Base-by-base conservation (phyloP, 2,888 invertebrate species). In the Apantesis nais region DNA sequence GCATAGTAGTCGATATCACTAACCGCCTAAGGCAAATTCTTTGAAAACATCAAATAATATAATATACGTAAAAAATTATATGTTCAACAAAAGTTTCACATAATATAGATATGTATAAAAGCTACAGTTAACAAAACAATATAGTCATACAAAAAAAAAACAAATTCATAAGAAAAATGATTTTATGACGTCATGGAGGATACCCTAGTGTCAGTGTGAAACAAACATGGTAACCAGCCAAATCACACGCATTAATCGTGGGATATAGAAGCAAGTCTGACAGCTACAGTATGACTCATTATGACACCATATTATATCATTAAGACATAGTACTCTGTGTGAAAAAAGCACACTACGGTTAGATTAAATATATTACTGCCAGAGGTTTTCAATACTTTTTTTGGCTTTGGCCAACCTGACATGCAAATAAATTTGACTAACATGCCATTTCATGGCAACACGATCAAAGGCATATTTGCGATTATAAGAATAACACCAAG, bases 241-340 rank as follows among this genome's bases (percentile, higher is more conserved):
- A 77, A 77, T 75, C 69, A 74, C 55, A 72, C 39, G n/a, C 74
- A 79, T 79, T 72, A 72, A 74, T 77, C 65, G 66, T 72, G 39
- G 71, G 62, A 69, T 69, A 67, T 66, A 73, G 44, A 55, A 64
- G 55, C 48, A 63, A 63, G 60, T 58, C 61, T 66, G 66, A 41
- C 44, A 63, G 14, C 11, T 66, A 66, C 5, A 52, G 55, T 29
- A n/a, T 39, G 29, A 37, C 14, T 58, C 55, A 39, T 60, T 55
- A 34, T 52, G 34, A 25, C 16, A 31, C 37, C 52, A 66, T 37
- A 16, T 29, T 61, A 25, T 55, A 14, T 25, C 25, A 55, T 14
- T 52, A 25, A 2, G n/a, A 14, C 55, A 25, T 55, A 14, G 25
- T 25, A 25, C 14, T 55, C 14, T 55, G 25, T 55, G 55, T 14